Percentiles rank a stretch among this genome's conserved stretches.
phyloP scores from a whole-genome alignment of 2,888 invertebrate species.

The Andrena dorsata region DNA sequence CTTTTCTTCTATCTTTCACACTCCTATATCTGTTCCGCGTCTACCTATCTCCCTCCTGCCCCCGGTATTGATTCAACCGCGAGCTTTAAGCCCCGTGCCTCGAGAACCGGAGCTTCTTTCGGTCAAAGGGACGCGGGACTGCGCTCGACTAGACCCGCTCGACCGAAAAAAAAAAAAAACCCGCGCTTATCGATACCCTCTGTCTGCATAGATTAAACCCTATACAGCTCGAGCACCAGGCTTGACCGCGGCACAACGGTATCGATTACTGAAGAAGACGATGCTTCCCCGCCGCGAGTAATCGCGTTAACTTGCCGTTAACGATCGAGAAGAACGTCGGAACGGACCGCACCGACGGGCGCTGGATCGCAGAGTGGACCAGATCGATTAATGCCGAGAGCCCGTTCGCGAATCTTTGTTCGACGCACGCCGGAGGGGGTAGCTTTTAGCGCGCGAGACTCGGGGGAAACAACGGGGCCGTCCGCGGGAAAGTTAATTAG shows the following conservation, averaged over 20 bases:
- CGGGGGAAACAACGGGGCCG: slow-evolving; percentile 25
- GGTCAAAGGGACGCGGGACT: slow-evolving; percentile 48
- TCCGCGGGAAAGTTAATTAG: slow-evolving; percentile 54
- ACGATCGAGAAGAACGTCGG: neutral
- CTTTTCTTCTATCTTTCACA: slow-evolving; percentile 63
- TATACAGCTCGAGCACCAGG: neutral
- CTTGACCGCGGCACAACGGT: neutral
- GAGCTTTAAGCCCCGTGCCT: slow-evolving; percentile 60
- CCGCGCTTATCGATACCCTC: neutral
- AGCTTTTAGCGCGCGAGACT: slow-evolving; percentile 10
- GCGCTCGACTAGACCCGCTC: slow-evolving; percentile 6
- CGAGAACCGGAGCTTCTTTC: slow-evolving; percentile 53
- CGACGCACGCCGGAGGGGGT: neutral
- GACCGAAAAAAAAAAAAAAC: slow-evolving; percentile 17
- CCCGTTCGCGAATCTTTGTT: slow-evolving; percentile 16
- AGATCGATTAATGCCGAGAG: neutral
- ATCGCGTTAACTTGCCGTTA: neutral
- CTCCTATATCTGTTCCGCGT: slow-evolving; percentile 60
- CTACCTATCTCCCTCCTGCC: slow-evolving; percentile 48
- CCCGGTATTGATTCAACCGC: slow-evolving; percentile 69
- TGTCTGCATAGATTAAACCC: neutral
- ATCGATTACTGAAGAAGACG: no score
- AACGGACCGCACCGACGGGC: neutral
- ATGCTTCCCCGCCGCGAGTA: neutral
- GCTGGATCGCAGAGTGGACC: neutral